Evolutionary conservation across 2,113 vertebrate genomes (phyloP).

Genomic region (Prochilodus magdalenae): DNA sequence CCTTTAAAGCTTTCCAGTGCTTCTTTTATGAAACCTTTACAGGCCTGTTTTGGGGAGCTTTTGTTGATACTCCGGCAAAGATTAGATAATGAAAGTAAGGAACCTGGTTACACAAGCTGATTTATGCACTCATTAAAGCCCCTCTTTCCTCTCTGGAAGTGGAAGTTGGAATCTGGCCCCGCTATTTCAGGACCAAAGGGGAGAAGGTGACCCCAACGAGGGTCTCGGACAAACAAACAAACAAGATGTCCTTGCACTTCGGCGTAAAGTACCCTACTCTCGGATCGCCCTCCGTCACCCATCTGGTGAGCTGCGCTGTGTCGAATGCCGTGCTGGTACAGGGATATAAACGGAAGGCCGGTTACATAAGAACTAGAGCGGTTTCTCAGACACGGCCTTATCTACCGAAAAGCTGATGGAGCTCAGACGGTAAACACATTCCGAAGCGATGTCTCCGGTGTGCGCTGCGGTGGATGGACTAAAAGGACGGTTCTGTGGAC

Average conservation of each 20-base stretch:
- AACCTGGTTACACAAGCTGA: slow-evolving; percentile 65
- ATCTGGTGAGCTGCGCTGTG: slow-evolving; percentile 8
- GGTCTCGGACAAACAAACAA: slow-evolving; percentile 30
- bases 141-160: slow-evolving; percentile 51
- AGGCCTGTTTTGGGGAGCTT: slow-evolving; percentile 73
- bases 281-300: slow-evolving; percentile 6
- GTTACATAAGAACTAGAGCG: not conserved
- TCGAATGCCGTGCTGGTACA: not conserved
- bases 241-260: not conserved
- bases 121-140: slow-evolving; percentile 64
- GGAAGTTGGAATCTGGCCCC: slow-evolving; percentile 38
- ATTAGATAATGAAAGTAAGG: slow-evolving; percentile 75
- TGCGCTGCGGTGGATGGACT: too few species aligned
- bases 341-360: not conserved
- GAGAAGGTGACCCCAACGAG: slow-evolving; percentile 16
- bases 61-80: slow-evolving; percentile 68
- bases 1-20: slow-evolving; percentile 79
- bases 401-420: not conserved
- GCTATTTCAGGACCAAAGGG: slow-evolving; percentile 21
- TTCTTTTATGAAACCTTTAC: slow-evolving; percentile 81
- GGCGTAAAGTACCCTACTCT: slow-evolving; percentile 1
- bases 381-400: not conserved
- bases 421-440: not conserved
- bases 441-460: not conserved
- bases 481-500: too few species aligned